Base-by-base conservation (phyloP, 1,140 invertebrate genomes). In the Drosophila triauraria region DNA sequence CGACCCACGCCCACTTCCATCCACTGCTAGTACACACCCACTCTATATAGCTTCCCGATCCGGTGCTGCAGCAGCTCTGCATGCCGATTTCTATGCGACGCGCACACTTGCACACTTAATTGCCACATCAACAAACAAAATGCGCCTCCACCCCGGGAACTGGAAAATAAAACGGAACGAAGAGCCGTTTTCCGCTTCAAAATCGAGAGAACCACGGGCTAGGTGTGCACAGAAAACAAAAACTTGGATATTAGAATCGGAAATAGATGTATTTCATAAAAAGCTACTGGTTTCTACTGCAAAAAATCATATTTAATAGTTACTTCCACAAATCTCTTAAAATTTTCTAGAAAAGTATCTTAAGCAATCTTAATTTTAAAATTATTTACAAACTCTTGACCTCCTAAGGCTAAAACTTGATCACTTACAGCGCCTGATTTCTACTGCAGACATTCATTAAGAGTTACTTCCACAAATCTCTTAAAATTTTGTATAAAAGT, bases 41-140 rank as follows among this genome's bases (percentile, higher is more conserved):
- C 47, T 20, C 20, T 56, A 56, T 63, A 54, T 70, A 70, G 67
- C 43, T 43, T 30, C 9, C 67, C 53, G 44, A 72, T 72, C 44
- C 44, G n/a, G 35, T 23, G 44, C 23, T 71, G 43, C 53, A 50
- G 50, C 48, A 71, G 20, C 67, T 30, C 62, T 67, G 62, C 65
- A 70, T 70, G 69, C 65, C 65, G 65, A 72, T 71, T 72, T 59
- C 43, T 59, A 71, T 42, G 67, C 69, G 69, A 59, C 53, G 67
- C 67, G 69, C 67, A 72, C 74, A 60, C 75, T 62, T 77, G 64
- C 76, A 57, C 47, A 61, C 65, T 78, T 78, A 78, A 78, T 78
- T 64, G 76, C 53, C 75, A 48, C 64, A 78, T 78, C 75, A 78
- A 78, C 58, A 78, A 71, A 78, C 75, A 61, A 75, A 76, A 76